phyloP scores from a whole-genome alignment of 2,888 invertebrate genomes.

The Amorpha juglandis region DNA sequence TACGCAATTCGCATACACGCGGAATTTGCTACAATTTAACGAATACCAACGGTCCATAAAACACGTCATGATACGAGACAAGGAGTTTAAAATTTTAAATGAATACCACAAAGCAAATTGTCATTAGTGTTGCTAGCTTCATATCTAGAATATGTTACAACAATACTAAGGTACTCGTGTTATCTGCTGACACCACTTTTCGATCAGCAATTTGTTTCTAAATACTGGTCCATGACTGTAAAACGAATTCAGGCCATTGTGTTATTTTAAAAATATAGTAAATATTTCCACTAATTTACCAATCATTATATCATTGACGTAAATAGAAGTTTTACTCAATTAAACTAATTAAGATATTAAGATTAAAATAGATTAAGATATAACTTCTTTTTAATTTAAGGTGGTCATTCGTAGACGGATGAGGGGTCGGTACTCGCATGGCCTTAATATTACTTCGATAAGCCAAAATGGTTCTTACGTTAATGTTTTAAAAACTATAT shows the following conservation, averaged over 20 bases:
- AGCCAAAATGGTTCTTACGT: background rate
- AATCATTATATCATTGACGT: slow-evolving; percentile 11
- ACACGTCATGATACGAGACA: background rate
- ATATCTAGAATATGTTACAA: background rate
- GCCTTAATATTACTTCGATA: background rate
- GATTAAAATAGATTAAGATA: slow-evolving; percentile 7
- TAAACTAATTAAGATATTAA: too few relatives aligned
- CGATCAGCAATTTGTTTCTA: background rate
- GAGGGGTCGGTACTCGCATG: background rate
- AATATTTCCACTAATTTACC: slow-evolving; percentile 19
- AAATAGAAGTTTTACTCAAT: background rate
- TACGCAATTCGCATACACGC: background rate
- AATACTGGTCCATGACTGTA: slow-evolving; percentile 17
- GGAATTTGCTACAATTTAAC: background rate
- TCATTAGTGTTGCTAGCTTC: too few relatives aligned
- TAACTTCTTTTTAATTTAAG: slow-evolving; percentile 1
- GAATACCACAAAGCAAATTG: background rate
- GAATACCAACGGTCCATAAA: background rate
- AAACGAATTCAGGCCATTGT: background rate
- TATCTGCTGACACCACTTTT: background rate
- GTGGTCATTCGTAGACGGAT: slow-evolving; percentile 1
- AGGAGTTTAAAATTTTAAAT: background rate
- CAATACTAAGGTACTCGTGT: too few relatives aligned
- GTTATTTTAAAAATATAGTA: slow-evolving; percentile 1
- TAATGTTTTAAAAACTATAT: background rate